Conservation (phyloP, 2,888 invertebrate genomes). For the Iselma pallidipennis region DNA sequence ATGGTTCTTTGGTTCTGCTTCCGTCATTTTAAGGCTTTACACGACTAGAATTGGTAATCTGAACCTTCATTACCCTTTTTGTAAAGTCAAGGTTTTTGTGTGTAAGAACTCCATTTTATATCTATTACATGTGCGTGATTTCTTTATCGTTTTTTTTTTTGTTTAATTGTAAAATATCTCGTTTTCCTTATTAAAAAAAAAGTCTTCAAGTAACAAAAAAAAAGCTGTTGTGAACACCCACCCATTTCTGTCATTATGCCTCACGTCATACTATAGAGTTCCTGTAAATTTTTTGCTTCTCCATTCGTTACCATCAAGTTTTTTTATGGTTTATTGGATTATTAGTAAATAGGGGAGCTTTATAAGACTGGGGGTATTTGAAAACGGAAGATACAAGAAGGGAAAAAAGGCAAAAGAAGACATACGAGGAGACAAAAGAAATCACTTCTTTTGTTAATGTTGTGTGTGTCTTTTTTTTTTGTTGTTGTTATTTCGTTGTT, state of each 20-base stretch:
- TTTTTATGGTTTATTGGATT: neutral
- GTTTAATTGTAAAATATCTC: neutral
- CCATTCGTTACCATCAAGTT: no score
- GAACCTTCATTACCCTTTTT: neutral
- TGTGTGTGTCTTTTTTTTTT: neutral
- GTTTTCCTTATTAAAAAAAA: neutral
- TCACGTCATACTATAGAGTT: no score
- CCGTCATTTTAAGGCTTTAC: slow-evolving; percentile 9
- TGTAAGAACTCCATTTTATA: neutral
- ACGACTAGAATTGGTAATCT: neutral
- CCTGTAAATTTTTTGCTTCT: no score
- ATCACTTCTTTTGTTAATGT: slow-evolving; percentile 5
- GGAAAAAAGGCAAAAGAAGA: neutral
- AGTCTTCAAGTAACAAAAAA: neutral
- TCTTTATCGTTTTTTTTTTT: neutral
- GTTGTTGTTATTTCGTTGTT: slow-evolving; percentile 19
- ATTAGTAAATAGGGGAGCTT: neutral
- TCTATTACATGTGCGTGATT: neutral
- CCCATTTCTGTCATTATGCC: slow-evolving; percentile 10
- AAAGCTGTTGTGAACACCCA: slow-evolving; percentile 7
- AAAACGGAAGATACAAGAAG: neutral
- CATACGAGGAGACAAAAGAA: slow-evolving; percentile 13
- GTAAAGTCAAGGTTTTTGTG: neutral
- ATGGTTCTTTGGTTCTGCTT: slow-evolving; percentile 9
- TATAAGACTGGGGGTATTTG: neutral